These are phyloP conservation scores for Sander lucioperca DNA, from an alignment of 2,113 vertebrate species.

Conservation along the genomic window DNA sequence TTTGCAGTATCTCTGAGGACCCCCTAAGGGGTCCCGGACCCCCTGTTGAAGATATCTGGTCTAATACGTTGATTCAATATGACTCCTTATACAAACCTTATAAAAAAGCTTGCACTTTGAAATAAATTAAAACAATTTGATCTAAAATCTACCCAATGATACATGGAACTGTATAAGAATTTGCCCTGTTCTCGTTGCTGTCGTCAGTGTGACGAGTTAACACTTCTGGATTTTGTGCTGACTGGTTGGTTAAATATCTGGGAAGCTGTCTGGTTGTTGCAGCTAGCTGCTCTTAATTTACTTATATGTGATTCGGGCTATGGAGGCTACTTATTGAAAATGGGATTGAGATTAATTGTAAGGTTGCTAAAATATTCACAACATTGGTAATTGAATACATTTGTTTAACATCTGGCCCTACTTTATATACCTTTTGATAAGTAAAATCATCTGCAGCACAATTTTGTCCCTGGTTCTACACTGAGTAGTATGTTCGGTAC, in stretches of 20 bases:
- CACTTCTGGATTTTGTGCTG: not conserved
- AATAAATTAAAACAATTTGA: not conserved
- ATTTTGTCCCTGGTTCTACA: not conserved
- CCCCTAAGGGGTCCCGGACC: too few relatives aligned
- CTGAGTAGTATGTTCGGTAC: not conserved
- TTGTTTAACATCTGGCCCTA: not conserved
- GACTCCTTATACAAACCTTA: not conserved
- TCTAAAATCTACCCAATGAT: not conserved
- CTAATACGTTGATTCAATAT: not conserved
- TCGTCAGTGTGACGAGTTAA: not conserved
- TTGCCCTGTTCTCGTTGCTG: not conserved
- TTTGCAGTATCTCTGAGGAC: too few relatives aligned
- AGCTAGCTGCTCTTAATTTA: not conserved
- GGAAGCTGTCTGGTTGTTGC: not conserved
- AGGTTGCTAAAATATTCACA: not conserved
- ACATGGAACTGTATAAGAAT: not conserved
- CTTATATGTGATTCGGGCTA: not conserved
- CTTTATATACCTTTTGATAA: not conserved
- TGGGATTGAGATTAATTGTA: not conserved
- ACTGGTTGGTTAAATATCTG: not conserved
- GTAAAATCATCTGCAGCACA: not conserved
- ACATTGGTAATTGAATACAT: not conserved
- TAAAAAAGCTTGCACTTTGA: not conserved
- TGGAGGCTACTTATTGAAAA: not conserved
- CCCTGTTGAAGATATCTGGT: too few relatives aligned